phyloP scores from a whole-genome alignment of 2,888 invertebrate species.

The Deilephila elpenor region DNA sequence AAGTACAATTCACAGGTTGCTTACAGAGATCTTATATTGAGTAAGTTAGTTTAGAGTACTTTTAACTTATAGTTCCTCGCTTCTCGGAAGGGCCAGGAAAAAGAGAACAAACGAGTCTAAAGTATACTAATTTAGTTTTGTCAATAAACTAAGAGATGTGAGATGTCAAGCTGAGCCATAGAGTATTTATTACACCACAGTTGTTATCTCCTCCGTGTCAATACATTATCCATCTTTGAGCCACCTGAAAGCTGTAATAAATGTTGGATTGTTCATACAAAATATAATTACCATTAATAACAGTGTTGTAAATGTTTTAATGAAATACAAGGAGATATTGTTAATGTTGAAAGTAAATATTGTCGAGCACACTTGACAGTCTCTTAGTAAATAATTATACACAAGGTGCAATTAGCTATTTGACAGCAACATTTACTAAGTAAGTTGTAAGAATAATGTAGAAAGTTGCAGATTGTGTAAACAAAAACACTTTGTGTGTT shows the following conservation, averaged over 20 bases:
- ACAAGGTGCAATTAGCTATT: conserved; percentile 73
- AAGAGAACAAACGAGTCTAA: conserved; percentile 35
- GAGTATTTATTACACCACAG: not conserved
- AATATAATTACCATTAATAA: not conserved
- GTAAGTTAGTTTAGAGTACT: conserved; percentile 61
- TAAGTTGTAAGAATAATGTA: conserved; percentile 65
- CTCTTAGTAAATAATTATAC: conserved; percentile 52
- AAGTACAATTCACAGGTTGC: conserved; percentile 78
- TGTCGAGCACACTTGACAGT: conserved; percentile 41
- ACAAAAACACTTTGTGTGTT: conserved; percentile 71
- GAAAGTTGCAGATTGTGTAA: conserved; percentile 64
- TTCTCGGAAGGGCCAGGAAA: conserved; percentile 29
- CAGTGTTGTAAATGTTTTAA: not conserved
- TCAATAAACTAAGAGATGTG: conserved; percentile 32
- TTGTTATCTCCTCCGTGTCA: not conserved
- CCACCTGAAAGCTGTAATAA: not conserved
- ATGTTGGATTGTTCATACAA: not conserved
- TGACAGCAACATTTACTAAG: conserved; percentile 54
- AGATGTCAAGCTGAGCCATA: conserved; percentile 36
- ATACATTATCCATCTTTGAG: not conserved
- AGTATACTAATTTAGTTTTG: conserved; percentile 42
- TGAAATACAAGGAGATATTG: not conserved
- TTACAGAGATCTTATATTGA: conserved; percentile 62
- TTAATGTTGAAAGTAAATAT: conserved; percentile 5
- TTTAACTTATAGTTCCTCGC: conserved; percentile 43